Conservation (phyloP, 2,888 invertebrate genomes). For the Sinopyrophorus schimmeli region DNA sequence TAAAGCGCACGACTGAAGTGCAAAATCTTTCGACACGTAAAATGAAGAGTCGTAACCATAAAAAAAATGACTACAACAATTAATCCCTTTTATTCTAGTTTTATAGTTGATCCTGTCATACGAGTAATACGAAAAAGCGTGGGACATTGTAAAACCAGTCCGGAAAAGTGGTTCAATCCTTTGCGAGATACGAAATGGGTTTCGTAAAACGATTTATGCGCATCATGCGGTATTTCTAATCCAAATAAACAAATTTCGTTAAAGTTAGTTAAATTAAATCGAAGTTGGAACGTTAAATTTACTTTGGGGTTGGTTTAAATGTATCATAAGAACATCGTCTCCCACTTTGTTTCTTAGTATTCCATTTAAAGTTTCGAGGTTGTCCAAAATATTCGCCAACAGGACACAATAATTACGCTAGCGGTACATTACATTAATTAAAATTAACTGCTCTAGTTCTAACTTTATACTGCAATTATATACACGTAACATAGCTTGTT, state of each 20-base stretch:
- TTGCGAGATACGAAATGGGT: slow-evolving; percentile 4
- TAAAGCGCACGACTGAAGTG: slow-evolving; percentile 14
- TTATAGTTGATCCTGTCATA: slow-evolving; percentile 18
- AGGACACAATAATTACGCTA: slow-evolving; percentile 12
- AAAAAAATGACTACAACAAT: slow-evolving; percentile 19
- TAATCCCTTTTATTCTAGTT: slow-evolving; percentile 27
- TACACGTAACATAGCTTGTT: slow-evolving; percentile 20
- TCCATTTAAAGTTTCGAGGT: too few species aligned
- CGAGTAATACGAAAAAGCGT: slow-evolving; percentile 5
- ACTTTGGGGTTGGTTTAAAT: too few species aligned
- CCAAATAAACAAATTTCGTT: too few species aligned
- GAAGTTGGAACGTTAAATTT: not conserved
- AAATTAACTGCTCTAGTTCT: slow-evolving; percentile 22
- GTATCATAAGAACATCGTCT: too few species aligned
- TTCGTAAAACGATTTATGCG: too few species aligned
- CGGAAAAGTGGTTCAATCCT: slow-evolving; percentile 10
- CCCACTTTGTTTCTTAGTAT: too few species aligned
- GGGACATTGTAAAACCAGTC: not conserved
- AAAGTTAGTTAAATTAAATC: not conserved
- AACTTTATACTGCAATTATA: slow-evolving; percentile 22
- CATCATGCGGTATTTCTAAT: too few species aligned
- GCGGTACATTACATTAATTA: slow-evolving; percentile 21
- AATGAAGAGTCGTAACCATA: slow-evolving; percentile 15
- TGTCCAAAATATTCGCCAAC: slow-evolving; percentile 2
- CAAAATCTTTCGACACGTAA: slow-evolving; percentile 9